Percentiles rank a stretch among this genome's conserved stretches.
These are phyloP conservation scores for Cyprinodon variegatus DNA, from an alignment of 2,113 vertebrate species.

Conservation along the genomic window DNA sequence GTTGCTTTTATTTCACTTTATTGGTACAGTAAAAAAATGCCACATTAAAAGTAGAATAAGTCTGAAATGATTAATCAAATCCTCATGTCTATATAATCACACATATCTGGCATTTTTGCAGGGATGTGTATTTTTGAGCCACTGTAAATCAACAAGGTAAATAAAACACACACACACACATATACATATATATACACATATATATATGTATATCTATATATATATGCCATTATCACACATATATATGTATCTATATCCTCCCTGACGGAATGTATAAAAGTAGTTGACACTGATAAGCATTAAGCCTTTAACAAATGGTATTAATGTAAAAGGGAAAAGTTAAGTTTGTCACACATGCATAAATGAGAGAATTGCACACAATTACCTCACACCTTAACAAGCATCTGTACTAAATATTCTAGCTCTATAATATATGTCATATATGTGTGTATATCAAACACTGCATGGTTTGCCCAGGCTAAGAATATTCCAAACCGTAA, in stretches of 20 bases:
- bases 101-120: not conserved
- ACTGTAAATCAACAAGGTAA: slow-evolving; percentile 47
- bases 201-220: slow-evolving; percentile 63
- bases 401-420: slow-evolving; percentile 98
- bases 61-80: not conserved
- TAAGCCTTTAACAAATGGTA: slow-evolving; percentile 92
- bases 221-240: slow-evolving; percentile 53
- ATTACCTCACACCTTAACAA: slow-evolving; percentile 98
- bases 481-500: slow-evolving; percentile 89
- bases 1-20: no score
- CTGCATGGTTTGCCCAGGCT: slow-evolving; percentile 96
- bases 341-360: slow-evolving; percentile 97
- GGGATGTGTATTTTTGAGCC: not conserved
- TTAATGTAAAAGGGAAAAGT: slow-evolving; percentile 86
- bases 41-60: not conserved
- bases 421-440: slow-evolving; percentile 86
- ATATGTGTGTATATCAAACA: slow-evolving; percentile 90
- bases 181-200: not conserved
- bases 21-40: not conserved
- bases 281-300: slow-evolving; percentile 90
- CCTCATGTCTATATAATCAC: not conserved
- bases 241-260: slow-evolving; percentile 84
- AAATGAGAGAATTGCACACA: slow-evolving; percentile 99
- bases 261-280: slow-evolving; percentile 99
- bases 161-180: slow-evolving; percentile 72